Base-by-base conservation (phyloP, 1,140 invertebrate species). In the Lithobius niger region DNA sequence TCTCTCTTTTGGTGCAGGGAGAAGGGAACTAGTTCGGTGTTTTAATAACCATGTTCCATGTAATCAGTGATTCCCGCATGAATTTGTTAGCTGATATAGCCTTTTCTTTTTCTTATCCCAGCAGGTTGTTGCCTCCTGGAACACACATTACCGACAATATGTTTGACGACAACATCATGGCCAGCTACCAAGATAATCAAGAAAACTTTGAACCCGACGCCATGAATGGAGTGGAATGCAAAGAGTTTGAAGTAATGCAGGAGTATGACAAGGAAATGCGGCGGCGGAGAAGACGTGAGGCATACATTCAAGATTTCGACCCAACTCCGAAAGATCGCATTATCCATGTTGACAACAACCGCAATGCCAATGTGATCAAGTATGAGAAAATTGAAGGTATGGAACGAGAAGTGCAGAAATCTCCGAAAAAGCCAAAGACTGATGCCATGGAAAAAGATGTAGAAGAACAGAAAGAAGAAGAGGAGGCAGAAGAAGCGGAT, bases 271-370 rank as follows among this genome's bases (percentile, higher is more conserved):
- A 50, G 27, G 60, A 59, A 13, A 21, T 67, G 52, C 68, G 70
- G 53, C 13, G 48, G 3, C 3, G 48, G 4, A 65, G 71, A 63
- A 57, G 71, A 54, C 18, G 62, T 24, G 61, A 62, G 19, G 54
- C 57, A 2, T 64, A 62, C 36, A 48, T 64, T 21, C 63, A 67
- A 53, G 62, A 66, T 31, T 57, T 57, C 18, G 59, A 61, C 16
- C 51, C 54, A 15, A 51, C 45, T 18, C 25, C 48, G 13, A 56
- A 60, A 44, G 67, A 58, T 65, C 70, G 49, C 60, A 67, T 60
- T 68, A 71, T 74, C 36, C 27, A 53, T 6, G 69, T 76, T 40
- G 82, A 85, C 66, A 82, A 80, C 65, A 84, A 85, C 67, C 83
- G 81, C 64, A 85, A 84, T 71, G 80, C 81, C 13, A 83, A 82